Conservation (phyloP, 2,113 vertebrate species). For the Turdus rufiventris region DNA sequence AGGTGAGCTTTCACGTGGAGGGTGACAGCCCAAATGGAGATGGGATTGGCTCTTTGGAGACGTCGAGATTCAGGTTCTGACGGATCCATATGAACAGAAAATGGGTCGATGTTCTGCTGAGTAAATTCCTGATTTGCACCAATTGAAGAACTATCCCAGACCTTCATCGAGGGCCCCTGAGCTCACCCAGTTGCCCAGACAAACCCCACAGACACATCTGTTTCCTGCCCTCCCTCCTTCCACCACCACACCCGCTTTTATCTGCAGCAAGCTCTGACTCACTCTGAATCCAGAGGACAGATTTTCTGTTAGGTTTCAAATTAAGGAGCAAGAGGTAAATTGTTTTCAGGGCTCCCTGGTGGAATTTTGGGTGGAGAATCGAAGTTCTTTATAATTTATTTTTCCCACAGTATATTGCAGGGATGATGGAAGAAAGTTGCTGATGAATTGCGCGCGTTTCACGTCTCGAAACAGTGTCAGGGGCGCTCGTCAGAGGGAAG, state of each 20-base stretch:
- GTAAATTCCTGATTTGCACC: neutral
- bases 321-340: neutral
- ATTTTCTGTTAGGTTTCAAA: neutral
- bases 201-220: conserved; percentile 42
- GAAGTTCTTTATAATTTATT: neutral
- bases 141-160: neutral
- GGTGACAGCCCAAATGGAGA: fast-evolving
- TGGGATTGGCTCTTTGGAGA: neutral
- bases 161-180: neutral
- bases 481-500: neutral
- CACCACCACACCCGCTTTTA: conserved; percentile 40
- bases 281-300: neutral
- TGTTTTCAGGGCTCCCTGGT: neutral
- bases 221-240: conserved; percentile 32
- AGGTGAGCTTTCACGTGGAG: neutral
- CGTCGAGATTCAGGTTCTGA: fast-evolving
- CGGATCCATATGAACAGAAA: neutral
- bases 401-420: neutral
- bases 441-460: neutral
- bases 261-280: conserved; percentile 24
- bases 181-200: conserved; percentile 5
- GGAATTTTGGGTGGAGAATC: neutral
- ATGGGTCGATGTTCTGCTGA: neutral
- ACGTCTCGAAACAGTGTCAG: neutral
- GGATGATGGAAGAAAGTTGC: neutral